A percentile compares a stretch with the other conserved stretches of the same genome.
Conservation (phyloP, 2,113 vertebrate species). For the Rhizomys pruinosus region DNA sequence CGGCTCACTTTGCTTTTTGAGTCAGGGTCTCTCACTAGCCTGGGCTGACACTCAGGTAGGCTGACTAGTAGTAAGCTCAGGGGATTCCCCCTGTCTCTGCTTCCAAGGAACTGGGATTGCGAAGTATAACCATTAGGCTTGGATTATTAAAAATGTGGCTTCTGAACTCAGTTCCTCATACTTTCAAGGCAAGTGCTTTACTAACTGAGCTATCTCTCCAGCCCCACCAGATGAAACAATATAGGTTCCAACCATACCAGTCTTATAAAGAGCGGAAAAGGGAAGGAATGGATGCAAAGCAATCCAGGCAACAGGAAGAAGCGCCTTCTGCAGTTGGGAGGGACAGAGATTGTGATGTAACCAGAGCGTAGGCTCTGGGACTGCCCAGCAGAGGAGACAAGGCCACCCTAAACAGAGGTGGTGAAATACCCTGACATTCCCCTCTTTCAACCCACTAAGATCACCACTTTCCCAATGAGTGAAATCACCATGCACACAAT, state of each 20-base stretch:
- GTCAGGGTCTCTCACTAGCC: no score
- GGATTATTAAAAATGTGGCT: background rate
- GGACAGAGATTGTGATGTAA: background rate
- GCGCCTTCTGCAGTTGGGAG: background rate
- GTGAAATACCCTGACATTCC: background rate
- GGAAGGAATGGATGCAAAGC: background rate
- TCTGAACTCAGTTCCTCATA: background rate
- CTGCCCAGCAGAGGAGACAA: background rate
- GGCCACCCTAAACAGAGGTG: background rate
- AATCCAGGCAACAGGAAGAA: background rate
- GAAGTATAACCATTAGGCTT: no score
- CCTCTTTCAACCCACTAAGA: background rate
- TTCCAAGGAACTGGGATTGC: no score
- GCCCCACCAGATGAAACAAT: background rate
- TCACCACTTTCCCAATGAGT: background rate
- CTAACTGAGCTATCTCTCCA: background rate
- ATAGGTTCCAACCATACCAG: background rate
- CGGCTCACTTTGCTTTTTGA: no score
- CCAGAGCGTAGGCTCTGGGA: background rate
- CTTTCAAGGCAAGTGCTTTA: background rate
- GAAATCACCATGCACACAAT: background rate
- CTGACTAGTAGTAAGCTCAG: no score
- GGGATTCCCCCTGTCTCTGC: no score
- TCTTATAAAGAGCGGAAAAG: background rate
- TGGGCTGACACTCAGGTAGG: no score